phyloP scores from a whole-genome alignment of 2,113 vertebrate species.

The Zosterops japonicus region DNA sequence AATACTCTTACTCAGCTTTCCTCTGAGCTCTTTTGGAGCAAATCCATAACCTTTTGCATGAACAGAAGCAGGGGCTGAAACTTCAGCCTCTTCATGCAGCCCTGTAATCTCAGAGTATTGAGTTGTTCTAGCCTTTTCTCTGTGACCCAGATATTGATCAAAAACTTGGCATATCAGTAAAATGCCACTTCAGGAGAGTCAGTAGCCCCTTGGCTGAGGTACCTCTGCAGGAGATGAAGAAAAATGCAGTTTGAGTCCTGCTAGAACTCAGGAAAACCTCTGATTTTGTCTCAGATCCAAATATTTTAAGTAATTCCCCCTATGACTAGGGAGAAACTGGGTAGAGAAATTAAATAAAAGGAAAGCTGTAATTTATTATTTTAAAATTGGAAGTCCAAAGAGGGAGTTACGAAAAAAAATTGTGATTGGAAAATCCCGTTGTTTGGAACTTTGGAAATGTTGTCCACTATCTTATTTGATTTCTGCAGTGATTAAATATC shows the following conservation, averaged over 20 bases:
- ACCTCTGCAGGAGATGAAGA: background rate
- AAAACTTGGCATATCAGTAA: background rate
- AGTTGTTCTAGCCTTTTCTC: background rate
- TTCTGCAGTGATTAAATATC: slow-evolving; percentile 27
- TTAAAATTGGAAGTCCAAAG: background rate
- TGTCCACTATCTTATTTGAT: background rate
- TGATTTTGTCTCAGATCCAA: background rate
- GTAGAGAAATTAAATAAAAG: background rate
- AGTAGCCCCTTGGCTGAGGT: background rate
- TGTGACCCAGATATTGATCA: background rate
- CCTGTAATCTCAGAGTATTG: background rate
- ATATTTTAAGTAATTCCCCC: background rate
- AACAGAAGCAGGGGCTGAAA: background rate
- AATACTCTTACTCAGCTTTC: background rate
- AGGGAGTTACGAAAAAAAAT: background rate
- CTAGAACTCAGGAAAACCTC: background rate
- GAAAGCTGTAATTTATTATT: background rate
- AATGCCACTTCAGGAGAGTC: background rate
- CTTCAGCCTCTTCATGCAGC: background rate
- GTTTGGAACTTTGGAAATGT: background rate
- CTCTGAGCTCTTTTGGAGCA: background rate
- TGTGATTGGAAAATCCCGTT: background rate
- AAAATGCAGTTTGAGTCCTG: background rate
- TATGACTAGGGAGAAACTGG: background rate
- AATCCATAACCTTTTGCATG: background rate